phyloP scores from a whole-genome alignment of 2,888 invertebrate species.

The Leptopterna dolabrata region DNA sequence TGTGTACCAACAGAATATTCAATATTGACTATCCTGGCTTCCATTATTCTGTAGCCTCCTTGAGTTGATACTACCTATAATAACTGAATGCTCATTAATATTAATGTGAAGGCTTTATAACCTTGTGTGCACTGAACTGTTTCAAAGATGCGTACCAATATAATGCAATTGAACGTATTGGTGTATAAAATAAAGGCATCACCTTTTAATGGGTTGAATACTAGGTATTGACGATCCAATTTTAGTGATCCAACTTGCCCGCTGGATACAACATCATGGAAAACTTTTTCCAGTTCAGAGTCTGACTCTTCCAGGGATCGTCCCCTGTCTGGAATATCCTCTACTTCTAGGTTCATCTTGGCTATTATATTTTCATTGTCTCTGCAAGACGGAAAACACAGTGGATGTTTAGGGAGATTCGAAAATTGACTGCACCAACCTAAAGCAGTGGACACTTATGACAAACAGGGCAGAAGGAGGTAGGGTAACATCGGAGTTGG shows the following conservation, averaged over 20 bases:
- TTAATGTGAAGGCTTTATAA: too few relatives aligned
- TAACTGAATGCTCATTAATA: background rate
- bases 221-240: conserved; percentile 84
- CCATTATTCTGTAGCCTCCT: too few relatives aligned
- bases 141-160: too few relatives aligned
- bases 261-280: conserved; percentile 77
- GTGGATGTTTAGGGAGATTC: background rate
- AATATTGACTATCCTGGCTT: too few relatives aligned
- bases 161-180: too few relatives aligned
- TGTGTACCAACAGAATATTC: too few relatives aligned
- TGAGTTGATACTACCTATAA: too few relatives aligned
- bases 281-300: conserved; percentile 70
- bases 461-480: background rate
- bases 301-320: conserved; percentile 66
- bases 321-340: conserved; percentile 72
- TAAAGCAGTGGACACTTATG: too few relatives aligned
- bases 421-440: background rate
- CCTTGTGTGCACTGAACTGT: too few relatives aligned
- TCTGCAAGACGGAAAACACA: conserved; percentile 65
- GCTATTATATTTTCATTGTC: conserved; percentile 76
- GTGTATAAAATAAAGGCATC: background rate
- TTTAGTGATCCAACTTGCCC: conserved; percentile 83
- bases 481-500: too few relatives aligned
- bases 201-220: conserved; percentile 78
- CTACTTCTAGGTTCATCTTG: conserved; percentile 79